These are phyloP conservation scores for Camelus bactrianus DNA, from an alignment of 2,113 vertebrate species.

Conservation along the genomic window DNA sequence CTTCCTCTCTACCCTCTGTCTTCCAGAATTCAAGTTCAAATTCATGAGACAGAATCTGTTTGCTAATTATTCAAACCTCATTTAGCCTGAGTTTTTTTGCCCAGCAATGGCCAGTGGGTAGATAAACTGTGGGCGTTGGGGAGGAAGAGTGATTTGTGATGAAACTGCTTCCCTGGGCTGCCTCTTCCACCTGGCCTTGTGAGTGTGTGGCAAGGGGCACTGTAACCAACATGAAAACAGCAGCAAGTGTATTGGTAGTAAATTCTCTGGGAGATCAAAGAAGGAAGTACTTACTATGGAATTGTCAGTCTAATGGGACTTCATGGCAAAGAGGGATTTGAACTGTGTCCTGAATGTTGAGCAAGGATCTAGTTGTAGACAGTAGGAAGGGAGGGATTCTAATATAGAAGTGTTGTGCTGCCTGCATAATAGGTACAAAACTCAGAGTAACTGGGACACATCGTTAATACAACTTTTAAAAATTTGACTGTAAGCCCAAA, in stretches of 20 bases:
- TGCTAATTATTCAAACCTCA: conserved; percentile 23
- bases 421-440: conserved; percentile 50
- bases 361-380: neutral
- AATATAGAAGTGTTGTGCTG: neutral
- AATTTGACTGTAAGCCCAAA: conserved; percentile 42
- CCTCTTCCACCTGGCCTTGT: neutral
- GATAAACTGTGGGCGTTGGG: neutral
- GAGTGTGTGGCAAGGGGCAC: neutral
- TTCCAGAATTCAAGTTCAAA: conserved; percentile 2
- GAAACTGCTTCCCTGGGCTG: neutral
- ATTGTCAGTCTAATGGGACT: neutral
- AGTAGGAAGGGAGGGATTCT: neutral
- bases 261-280: neutral
- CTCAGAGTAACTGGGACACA: neutral
- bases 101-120: neutral
- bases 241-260: neutral
- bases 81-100: conserved; percentile 18
- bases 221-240: neutral
- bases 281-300: neutral
- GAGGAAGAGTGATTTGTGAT: neutral
- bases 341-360: neutral
- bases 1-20: neutral
- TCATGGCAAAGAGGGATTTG: neutral
- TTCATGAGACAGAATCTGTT: conserved; percentile 1
- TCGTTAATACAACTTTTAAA: conserved; percentile 64